phyloP scores from a whole-genome alignment of 2,888 invertebrate genomes.

The Cheilosia impressa region DNA sequence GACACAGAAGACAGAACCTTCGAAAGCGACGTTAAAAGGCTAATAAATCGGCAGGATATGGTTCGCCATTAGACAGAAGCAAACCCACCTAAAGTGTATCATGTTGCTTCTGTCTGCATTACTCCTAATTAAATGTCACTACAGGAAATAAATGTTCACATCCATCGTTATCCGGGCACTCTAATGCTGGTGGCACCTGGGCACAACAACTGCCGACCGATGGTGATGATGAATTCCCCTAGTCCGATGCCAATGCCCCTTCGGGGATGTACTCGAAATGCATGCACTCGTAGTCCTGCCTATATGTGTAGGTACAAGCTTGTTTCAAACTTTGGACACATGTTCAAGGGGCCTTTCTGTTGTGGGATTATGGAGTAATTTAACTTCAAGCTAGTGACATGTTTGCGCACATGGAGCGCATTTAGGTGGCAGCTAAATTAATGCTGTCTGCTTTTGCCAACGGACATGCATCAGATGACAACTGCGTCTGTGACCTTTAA shows the following conservation, averaged over 20 bases:
- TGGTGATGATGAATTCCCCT: constrained; percentile 70
- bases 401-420: constrained; percentile 30
- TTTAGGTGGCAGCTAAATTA: constrained; percentile 63
- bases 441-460: constrained; percentile 53
- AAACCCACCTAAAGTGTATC: constrained; percentile 56
- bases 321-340: constrained; percentile 48
- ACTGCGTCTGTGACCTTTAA: constrained; percentile 6
- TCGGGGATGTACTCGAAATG: constrained; percentile 35
- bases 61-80: constrained; percentile 51
- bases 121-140: constrained; percentile 73
- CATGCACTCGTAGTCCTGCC: constrained; percentile 15
- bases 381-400: constrained; percentile 62
- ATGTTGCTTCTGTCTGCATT: constrained; percentile 37
- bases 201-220: constrained; percentile 19
- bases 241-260: constrained; percentile 37
- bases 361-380: constrained; percentile 67
- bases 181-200: constrained; percentile 28
- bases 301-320: constrained; percentile 15
- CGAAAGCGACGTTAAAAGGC: constrained; percentile 20
- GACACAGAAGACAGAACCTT: too few species aligned
- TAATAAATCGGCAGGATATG: constrained; percentile 44
- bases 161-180: constrained; percentile 57
- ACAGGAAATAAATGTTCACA: constrained; percentile 69
- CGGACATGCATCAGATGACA: constrained; percentile 36
- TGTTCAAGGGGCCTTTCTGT: constrained; percentile 52